These are phyloP conservation scores for Prunella himalayana DNA, from an alignment of 2,113 vertebrate genomes.

Conservation along the genomic window DNA sequence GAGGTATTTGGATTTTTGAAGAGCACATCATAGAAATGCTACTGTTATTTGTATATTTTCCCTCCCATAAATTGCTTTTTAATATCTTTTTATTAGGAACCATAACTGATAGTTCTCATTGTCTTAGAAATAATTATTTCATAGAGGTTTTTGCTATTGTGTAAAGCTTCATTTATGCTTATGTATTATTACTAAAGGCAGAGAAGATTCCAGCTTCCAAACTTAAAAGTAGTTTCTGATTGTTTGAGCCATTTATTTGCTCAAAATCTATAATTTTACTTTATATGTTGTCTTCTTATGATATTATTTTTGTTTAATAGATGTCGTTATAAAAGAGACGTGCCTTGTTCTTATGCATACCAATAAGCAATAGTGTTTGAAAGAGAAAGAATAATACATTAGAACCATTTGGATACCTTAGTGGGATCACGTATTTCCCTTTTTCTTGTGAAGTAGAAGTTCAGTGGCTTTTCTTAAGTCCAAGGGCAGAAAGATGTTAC, in stretches of 20 bases:
- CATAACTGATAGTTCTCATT: neutral
- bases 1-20: neutral
- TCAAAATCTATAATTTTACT: neutral
- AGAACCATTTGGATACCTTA: neutral
- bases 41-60: neutral
- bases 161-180: neutral
- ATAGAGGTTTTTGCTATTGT: neutral
- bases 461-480: neutral
- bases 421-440: neutral
- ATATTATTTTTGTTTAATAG: neutral
- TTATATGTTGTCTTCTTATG: neutral
- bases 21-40: neutral
- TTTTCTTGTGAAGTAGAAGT: neutral
- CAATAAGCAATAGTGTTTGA: neutral
- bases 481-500: constrained; percentile 28
- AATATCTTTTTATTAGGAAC: neutral
- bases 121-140: neutral
- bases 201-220: neutral
- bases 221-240: neutral
- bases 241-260: neutral
- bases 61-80: neutral
- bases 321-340: neutral
- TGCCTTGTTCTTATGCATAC: neutral
- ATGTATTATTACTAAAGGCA: neutral
- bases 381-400: neutral